Conservation (phyloP, 2,113 vertebrate genomes). For the Hyperoodon ampullatus region DNA sequence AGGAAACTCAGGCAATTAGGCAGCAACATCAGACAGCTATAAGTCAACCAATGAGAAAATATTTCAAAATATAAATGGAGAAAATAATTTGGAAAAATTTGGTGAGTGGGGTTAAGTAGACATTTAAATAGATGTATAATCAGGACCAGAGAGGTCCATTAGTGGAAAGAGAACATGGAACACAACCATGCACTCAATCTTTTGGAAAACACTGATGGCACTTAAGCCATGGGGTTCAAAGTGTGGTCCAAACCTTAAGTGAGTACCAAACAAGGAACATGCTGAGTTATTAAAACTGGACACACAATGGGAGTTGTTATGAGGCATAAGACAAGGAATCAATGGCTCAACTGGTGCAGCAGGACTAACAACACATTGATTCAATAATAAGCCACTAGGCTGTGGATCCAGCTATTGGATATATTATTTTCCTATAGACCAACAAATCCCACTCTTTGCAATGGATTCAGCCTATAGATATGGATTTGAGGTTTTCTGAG, state of each 20-base stretch:
- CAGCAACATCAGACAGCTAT: not conserved
- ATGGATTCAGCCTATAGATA: not conserved
- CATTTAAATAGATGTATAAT: not conserved
- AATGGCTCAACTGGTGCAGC: not conserved
- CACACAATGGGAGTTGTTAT: not conserved
- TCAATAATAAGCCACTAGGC: not conserved
- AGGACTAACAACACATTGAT: not conserved
- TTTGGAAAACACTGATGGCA: not conserved
- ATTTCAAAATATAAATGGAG: not conserved
- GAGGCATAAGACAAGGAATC: not conserved
- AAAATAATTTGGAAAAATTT: not conserved
- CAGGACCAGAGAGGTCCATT: not conserved
- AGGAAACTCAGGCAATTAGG: not conserved
- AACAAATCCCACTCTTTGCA: not conserved
- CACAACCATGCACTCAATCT: accelerated
- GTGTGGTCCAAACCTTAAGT: not conserved
- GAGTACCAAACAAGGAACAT: not conserved
- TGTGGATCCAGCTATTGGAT: not conserved
- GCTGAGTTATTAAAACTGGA: not conserved
- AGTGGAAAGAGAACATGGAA: not conserved
- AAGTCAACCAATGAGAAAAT: not conserved
- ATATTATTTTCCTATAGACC: not conserved
- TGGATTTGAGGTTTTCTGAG: not conserved
- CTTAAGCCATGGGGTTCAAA: not conserved
- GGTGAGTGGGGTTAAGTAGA: not conserved